phyloP scores from a whole-genome alignment of 2,888 invertebrate genomes.

The Lordiphosa fenestrarum region DNA sequence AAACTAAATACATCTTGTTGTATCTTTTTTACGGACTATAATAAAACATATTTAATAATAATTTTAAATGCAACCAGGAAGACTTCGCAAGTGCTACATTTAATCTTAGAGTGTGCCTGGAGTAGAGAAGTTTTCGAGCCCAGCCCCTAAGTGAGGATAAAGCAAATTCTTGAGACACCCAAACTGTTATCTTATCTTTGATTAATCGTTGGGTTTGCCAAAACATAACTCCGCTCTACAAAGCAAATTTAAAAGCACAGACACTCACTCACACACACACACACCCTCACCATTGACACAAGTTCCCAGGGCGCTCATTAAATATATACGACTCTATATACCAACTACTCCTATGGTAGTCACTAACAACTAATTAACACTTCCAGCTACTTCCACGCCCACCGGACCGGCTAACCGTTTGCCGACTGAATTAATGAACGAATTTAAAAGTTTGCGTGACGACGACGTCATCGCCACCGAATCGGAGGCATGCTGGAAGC shows the following conservation, averaged over 20 bases:
- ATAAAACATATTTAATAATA: too few relatives aligned
- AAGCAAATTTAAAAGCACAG: constrained; percentile 13
- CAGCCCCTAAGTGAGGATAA: neutral
- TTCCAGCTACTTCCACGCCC: constrained; percentile 70
- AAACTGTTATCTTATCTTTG: constrained; percentile 6
- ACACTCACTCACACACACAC: too few relatives aligned
- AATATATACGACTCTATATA: constrained; percentile 14
- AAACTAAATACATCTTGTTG: too few relatives aligned
- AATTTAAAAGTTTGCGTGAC: constrained; percentile 69
- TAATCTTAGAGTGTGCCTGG: too few relatives aligned
- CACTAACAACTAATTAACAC: constrained; percentile 73
- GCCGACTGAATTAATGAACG: constrained; percentile 71
- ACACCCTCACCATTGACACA: constrained; percentile 32
- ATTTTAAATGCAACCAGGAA: too few relatives aligned
- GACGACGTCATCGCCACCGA: constrained; percentile 37
- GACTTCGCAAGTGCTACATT: too few relatives aligned
- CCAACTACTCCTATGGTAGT: constrained; percentile 9
- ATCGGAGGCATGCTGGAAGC: constrained; percentile 18
- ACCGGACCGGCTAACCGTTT: constrained; percentile 65
- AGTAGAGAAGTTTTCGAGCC: neutral
- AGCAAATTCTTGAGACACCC: neutral
- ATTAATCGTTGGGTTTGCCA: constrained; percentile 28
- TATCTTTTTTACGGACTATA: too few relatives aligned
- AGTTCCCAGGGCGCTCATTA: constrained; percentile 36
- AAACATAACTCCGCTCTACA: neutral